Percentiles rank a stretch among this genome's conserved stretches.
Evolutionary conservation across 1,140 invertebrate species (phyloP).

Genomic region (Sitobion miscanthi): DNA sequence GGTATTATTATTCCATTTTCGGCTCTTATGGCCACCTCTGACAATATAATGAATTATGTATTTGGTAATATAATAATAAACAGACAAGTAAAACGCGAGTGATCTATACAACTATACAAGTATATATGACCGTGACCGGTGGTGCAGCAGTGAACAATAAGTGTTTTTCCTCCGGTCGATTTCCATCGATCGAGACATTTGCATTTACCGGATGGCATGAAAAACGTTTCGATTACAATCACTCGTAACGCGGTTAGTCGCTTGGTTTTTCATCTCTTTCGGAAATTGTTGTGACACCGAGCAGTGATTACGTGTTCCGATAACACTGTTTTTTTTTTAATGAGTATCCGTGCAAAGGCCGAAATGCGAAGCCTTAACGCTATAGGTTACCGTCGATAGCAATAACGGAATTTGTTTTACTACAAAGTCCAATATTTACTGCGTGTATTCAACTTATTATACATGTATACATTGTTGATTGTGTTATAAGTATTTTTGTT

Average conservation of each 20-base stretch:
- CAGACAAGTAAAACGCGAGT: background rate
- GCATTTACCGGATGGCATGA: background rate
- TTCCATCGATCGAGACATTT: background rate
- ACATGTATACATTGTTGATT: too few species aligned
- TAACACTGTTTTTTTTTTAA: background rate
- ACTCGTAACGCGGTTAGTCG: background rate
- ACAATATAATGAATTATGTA: too few species aligned
- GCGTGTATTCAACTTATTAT: background rate
- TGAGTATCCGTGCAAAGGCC: background rate
- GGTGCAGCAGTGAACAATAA: background rate
- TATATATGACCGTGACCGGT: background rate
- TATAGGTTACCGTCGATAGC: background rate
- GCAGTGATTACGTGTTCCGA: background rate
- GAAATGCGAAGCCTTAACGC: background rate
- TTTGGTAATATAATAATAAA: background rate
- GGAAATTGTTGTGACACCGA: background rate
- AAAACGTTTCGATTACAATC: background rate
- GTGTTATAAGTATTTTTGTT: background rate
- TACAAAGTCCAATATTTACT: background rate
- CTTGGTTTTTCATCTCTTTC: background rate
- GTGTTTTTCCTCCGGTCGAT: constrained; percentile 2
- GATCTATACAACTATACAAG: background rate
- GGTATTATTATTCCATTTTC: too few species aligned
- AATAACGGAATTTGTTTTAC: background rate
- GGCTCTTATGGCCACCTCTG: too few species aligned